These are phyloP conservation scores for Agrilus biguttatus DNA, from an alignment of 2,888 invertebrate species.

Conservation along the genomic window DNA sequence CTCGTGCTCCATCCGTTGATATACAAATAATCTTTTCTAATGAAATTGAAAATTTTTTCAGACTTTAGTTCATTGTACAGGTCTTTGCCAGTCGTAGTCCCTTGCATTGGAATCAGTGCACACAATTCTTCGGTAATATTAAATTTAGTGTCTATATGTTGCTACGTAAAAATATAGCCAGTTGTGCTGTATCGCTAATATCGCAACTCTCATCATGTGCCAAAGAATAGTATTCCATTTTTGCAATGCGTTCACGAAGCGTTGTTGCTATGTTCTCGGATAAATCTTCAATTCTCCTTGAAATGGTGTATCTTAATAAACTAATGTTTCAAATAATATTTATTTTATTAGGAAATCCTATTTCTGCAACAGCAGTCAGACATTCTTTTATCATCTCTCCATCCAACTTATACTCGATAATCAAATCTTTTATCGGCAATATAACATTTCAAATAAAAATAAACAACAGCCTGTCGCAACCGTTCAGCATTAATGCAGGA, in stretches of 20 bases:
- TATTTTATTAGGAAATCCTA: slow-evolving; percentile 3
- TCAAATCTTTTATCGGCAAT: no score
- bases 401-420: no score
- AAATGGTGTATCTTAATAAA: slow-evolving; percentile 12
- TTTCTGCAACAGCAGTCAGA: no score
- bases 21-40: slow-evolving; percentile 10
- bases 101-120: slow-evolving; percentile 3
- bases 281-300: slow-evolving; percentile 7
- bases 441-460: no score
- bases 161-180: slow-evolving; percentile 3
- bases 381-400: no score
- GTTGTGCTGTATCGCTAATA: slow-evolving; percentile 8
- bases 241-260: slow-evolving; percentile 6
- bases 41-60: slow-evolving; percentile 9
- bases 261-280: slow-evolving; percentile 6
- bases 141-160: background rate
- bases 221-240: slow-evolving; percentile 6
- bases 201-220: slow-evolving; percentile 7
- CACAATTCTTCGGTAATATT: slow-evolving; percentile 3
- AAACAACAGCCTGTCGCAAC: no score
- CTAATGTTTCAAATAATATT: slow-evolving; percentile 9
- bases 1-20: slow-evolving; percentile 11
- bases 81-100: slow-evolving; percentile 2
- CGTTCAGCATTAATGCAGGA: no score
- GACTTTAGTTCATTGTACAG: slow-evolving; percentile 3